Percentiles rank a stretch among this genome's conserved stretches.
phyloP scores from a whole-genome alignment of 2,113 vertebrate species.

The Prionailurus bengalensis region DNA sequence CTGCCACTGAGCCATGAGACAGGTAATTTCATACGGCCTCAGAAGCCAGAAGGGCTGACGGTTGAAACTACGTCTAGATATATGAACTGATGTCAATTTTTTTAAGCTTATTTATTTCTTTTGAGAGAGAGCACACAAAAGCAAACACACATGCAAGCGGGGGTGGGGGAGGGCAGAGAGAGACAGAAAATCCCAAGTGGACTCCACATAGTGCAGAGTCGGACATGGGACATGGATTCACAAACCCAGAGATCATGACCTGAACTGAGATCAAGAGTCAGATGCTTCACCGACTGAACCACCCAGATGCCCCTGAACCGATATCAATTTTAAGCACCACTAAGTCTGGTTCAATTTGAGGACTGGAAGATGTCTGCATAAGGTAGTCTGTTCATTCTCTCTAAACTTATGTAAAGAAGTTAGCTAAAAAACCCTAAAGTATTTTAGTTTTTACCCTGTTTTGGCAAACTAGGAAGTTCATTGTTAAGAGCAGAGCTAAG shows the following conservation, averaged over 20 bases:
- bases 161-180: too few relatives aligned
- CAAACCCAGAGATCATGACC: too few relatives aligned
- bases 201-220: too few relatives aligned
- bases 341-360: neutral
- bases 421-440: neutral
- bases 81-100: neutral
- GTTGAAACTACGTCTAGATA: neutral
- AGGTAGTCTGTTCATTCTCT: neutral
- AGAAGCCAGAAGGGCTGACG: neutral
- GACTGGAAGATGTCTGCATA: neutral
- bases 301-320: neutral
- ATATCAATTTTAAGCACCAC: neutral
- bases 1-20: neutral
- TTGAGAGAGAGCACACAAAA: too few relatives aligned
- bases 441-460: constrained; percentile 31
- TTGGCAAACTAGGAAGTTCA: neutral
- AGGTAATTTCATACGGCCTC: neutral
- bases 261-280: too few relatives aligned
- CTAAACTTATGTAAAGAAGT: neutral
- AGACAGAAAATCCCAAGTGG: too few relatives aligned
- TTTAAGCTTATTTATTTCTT: too few relatives aligned
- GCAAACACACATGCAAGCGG: too few relatives aligned
- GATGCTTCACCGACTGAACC: too few relatives aligned
- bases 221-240: too few relatives aligned
- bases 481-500: neutral